A percentile compares a stretch with the other conserved stretches of the same genome.
phyloP scores from a whole-genome alignment of 2,797 vertebrate genomes.

The Dermochelys coriacea region DNA sequence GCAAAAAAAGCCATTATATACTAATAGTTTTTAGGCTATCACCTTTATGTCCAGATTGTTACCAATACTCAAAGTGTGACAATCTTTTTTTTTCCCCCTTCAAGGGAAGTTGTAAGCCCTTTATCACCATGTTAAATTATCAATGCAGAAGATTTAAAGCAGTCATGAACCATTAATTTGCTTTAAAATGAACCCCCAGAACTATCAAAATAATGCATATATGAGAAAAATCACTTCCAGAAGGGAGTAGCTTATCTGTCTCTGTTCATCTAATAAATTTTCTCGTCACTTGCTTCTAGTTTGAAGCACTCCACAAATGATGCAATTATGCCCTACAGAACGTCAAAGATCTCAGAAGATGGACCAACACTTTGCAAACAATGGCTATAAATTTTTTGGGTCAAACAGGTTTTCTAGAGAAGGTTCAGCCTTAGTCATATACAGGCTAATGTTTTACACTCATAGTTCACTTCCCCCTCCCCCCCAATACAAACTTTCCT shows the following conservation, averaged over 20 bases:
- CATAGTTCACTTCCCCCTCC: too few species aligned
- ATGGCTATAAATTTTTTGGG: background rate
- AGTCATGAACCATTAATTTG: slow-evolving; percentile 33
- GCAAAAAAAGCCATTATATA: background rate
- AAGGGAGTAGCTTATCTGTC: background rate
- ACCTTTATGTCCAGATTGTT: background rate
- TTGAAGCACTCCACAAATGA: background rate
- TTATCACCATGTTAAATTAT: slow-evolving; percentile 32
- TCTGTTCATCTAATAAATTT: slow-evolving; percentile 7
- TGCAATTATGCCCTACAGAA: background rate
- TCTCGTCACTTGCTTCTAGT: background rate
- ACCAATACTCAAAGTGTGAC: background rate
- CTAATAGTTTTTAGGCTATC: background rate
- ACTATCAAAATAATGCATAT: slow-evolving; percentile 20
- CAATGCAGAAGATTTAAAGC: slow-evolving; percentile 51
- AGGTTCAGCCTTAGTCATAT: too few species aligned
- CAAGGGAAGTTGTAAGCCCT: slow-evolving; percentile 10
- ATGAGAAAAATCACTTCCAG: background rate
- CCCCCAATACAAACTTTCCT: too few species aligned
- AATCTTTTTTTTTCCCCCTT: background rate
- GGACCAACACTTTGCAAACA: background rate
- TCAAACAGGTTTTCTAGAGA: background rate
- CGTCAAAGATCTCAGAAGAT: background rate
- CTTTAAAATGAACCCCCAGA: slow-evolving; percentile 14
- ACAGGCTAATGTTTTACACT: too few species aligned